Base-by-base conservation (phyloP, 2,113 vertebrate genomes). In the Ploceus nigricollis region DNA sequence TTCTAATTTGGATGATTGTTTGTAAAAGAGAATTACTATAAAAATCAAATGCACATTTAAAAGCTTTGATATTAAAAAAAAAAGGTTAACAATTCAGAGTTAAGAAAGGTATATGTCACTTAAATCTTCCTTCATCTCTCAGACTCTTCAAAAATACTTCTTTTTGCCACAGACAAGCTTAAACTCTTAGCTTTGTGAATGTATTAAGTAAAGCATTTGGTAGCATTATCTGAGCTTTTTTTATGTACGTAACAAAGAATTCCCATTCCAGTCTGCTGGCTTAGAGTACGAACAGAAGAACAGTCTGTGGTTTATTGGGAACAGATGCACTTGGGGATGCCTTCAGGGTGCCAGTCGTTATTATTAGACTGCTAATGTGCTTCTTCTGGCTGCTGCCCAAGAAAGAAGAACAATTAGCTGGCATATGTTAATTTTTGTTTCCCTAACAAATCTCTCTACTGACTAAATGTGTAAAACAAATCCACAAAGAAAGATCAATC, bases 401-500 rank as follows among this genome's bases (percentile, higher is more conserved):
- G 98, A 98, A 98, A 97, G 98, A 98, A 98, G 98, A 99, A 98
- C 98, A 99, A 99, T 99, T 99, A 99, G 98, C 98, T 98, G 98
- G 98, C 98, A 98, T 98, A 99, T 99, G 98, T 98, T 99, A 98
- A 98, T 98, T 99, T 98, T 98, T 98, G 98, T 98, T 98, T 98
- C 98, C 98, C 98, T 98, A 98, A 98, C 98, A 98, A 99, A 99
- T 98, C 98, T 98, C 98, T 98, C 98, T 98, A 98, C 98, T 98
- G 98, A 98, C 98, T 98, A 98, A 98, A 98, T 98, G 97, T 98
- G 98, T 98, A 98, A 98, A 98, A 98, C 98, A 98, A 98, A 98
- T 98, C 98, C 98, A 98, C 98, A 98, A 98, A 98, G 98, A 98
- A 98, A 98, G 98, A 98, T 98, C 98, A 98, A 98, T 99, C 98